A percentile compares a stretch with the other conserved stretches of the same genome.
Evolutionary conservation across 2,113 vertebrate genomes (phyloP).

Genomic region (Caracal caracal): DNA sequence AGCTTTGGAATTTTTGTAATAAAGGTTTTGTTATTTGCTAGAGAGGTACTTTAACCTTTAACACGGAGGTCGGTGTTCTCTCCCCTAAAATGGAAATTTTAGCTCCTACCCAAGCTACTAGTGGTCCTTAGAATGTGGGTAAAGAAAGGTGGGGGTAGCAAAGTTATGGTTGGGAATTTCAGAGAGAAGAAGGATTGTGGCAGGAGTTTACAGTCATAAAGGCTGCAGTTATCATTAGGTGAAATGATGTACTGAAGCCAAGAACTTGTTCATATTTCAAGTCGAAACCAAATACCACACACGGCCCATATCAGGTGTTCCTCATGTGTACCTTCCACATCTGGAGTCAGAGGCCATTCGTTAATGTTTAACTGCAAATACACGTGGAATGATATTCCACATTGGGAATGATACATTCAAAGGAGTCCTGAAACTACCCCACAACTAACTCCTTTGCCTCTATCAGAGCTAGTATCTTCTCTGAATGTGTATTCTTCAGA

Average conservation of each 20-base stretch:
- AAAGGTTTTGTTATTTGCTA: neutral
- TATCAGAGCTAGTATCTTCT: neutral
- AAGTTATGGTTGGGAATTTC: neutral
- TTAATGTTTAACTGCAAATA: neutral
- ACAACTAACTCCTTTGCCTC: neutral
- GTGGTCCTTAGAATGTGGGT: neutral
- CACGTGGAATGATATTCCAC: neutral
- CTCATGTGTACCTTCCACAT: neutral
- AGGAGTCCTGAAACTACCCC: neutral
- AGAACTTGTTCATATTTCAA: neutral
- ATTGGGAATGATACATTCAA: neutral
- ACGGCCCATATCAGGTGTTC: neutral
- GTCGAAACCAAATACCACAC: neutral
- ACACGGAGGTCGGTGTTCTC: neutral
- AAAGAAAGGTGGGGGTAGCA: neutral
- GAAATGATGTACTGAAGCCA: neutral
- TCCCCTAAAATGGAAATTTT: neutral
- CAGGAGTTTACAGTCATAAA: neutral
- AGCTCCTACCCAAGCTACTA: neutral
- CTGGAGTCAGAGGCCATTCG: neutral
- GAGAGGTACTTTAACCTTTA: neutral
- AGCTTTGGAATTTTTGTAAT: neutral
- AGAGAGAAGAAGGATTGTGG: neutral
- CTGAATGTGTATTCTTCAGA: neutral
- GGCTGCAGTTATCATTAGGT: neutral